Evolutionary conservation across 2,113 vertebrate genomes (phyloP).

Genomic region (Hyaena hyaena): DNA sequence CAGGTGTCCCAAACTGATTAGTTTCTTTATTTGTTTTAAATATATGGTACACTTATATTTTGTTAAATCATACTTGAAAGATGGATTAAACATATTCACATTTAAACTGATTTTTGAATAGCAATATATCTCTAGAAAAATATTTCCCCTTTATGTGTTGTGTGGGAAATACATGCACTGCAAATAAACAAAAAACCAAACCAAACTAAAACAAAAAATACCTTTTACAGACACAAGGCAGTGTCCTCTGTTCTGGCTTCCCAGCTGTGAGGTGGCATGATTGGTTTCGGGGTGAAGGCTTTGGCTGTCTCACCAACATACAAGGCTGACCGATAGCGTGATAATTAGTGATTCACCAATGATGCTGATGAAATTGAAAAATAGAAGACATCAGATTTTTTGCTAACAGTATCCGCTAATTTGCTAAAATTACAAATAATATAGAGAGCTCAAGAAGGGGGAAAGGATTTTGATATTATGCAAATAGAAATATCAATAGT

Average conservation of each 20-base stretch:
- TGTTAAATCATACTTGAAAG: conserved; percentile 36
- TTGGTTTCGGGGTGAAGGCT: background rate
- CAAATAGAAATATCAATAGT: background rate
- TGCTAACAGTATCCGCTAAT: background rate
- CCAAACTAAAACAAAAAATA: no score
- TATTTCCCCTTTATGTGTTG: background rate
- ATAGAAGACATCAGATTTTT: background rate
- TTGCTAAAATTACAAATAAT: background rate
- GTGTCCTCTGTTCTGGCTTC: background rate
- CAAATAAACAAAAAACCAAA: background rate
- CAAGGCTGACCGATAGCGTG: background rate
- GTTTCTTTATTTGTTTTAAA: conserved; percentile 27
- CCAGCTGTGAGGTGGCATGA: background rate
- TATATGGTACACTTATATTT: background rate
- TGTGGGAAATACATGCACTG: background rate
- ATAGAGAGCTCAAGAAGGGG: background rate
- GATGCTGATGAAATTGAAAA: background rate
- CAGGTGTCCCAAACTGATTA: background rate
- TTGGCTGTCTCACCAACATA: background rate
- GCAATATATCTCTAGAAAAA: background rate
- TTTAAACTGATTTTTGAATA: conserved; percentile 38
- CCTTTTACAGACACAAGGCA: background rate
- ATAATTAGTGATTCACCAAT: background rate
- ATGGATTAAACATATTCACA: background rate
- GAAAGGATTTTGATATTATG: background rate